A percentile compares a stretch with the other conserved stretches of the same genome.
These are phyloP conservation scores for Mormyrops attenuatus DNA, from an alignment of 2,797 vertebrate genomes.

Conservation along the genomic window DNA sequence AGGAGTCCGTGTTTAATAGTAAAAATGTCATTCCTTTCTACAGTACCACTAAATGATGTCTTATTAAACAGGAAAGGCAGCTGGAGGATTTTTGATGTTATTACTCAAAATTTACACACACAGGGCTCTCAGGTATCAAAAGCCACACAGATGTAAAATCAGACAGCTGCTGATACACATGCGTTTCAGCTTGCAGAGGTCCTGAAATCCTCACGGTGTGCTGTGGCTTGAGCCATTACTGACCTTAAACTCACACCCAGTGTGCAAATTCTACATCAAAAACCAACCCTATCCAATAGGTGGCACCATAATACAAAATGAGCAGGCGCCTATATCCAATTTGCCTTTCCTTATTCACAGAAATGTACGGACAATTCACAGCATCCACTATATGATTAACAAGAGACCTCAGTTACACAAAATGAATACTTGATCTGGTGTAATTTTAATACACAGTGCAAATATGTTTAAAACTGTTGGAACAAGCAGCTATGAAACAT, in stretches of 20 bases:
- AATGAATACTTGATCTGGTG: not conserved
- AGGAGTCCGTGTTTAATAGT: not conserved
- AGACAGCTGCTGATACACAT: not conserved
- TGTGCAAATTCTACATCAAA: not conserved
- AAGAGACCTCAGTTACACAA: not conserved
- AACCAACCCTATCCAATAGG: not conserved
- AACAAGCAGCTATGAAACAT: not conserved
- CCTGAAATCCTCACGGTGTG: not conserved
- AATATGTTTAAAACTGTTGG: not conserved
- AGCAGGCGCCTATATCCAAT: not conserved
- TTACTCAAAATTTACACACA: not conserved
- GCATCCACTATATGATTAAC: not conserved
- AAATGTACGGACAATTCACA: not conserved
- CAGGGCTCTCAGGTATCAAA: not conserved
- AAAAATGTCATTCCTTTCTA: not conserved
- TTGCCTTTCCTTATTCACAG: not conserved
- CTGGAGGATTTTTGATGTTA: not conserved
- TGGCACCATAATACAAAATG: conserved; percentile 1
- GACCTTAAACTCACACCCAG: not conserved
- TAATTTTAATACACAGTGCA: not conserved
- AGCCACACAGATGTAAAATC: not conserved
- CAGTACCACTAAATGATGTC: not conserved
- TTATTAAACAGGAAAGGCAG: not conserved
- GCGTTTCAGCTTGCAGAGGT: not conserved
- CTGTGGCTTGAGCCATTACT: not conserved